Percentiles rank a stretch among this genome's conserved stretches.
phyloP scores from a whole-genome alignment of 2,797 vertebrate species.

The Sebastes hubbsi region DNA sequence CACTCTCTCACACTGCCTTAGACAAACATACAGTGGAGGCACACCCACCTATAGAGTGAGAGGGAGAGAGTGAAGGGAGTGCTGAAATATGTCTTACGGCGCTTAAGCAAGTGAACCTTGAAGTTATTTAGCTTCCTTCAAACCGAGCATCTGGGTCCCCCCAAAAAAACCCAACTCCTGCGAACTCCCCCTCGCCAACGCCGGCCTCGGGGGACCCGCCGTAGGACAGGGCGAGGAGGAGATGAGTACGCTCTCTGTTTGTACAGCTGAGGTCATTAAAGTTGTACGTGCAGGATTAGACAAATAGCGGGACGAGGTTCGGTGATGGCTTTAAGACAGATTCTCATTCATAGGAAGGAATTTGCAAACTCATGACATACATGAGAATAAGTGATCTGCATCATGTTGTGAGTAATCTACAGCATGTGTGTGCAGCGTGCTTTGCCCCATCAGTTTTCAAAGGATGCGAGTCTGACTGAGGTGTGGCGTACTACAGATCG shows the following conservation, averaged over 20 bases:
- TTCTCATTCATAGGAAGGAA: constrained; percentile 9
- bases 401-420: not conserved
- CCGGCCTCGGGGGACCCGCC: constrained; percentile 53
- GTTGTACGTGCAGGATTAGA: constrained; percentile 56
- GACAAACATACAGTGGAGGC: constrained; percentile 72
- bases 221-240: constrained; percentile 61
- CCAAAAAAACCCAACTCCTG: constrained; percentile 12
- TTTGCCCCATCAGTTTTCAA: not conserved
- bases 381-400: not conserved
- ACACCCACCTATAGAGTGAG: constrained; percentile 45
- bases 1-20: constrained; percentile 73
- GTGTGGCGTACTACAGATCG: not conserved
- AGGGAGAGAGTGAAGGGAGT: constrained; percentile 63
- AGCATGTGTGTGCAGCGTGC: not conserved
- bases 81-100: constrained; percentile 74
- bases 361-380: constrained; percentile 25
- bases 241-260: constrained; percentile 66
- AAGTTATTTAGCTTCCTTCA: constrained; percentile 77
- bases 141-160: constrained; percentile 69
- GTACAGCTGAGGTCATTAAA: constrained; percentile 73
- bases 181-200: constrained; percentile 8
- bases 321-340: constrained; percentile 9
- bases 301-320: constrained; percentile 25
- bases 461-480: not conserved
- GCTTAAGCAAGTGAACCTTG: constrained; percentile 73